Evolutionary conservation across 2,888 invertebrate species (phyloP).

Genomic region (Teleiodes luculella): DNA sequence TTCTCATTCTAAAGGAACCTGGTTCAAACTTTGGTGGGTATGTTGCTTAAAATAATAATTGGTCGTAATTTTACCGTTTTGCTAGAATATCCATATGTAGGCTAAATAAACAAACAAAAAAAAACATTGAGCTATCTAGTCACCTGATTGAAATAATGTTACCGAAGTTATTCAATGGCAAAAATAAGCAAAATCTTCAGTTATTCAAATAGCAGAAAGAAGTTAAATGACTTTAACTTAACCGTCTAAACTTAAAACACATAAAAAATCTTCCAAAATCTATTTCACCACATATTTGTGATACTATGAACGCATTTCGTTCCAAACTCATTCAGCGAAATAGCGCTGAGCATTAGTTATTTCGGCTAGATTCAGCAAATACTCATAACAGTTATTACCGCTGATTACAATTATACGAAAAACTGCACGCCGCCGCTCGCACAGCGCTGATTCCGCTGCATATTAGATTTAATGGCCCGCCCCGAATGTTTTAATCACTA

Average conservation of each 20-base stretch:
- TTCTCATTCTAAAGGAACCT: too few species aligned
- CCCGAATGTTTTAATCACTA: slow-evolving; percentile 68
- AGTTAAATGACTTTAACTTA: too few species aligned
- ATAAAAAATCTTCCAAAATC: background rate
- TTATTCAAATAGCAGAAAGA: background rate
- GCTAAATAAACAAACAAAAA: too few species aligned
- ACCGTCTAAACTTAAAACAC: background rate
- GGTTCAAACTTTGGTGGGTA: too few species aligned
- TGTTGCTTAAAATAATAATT: too few species aligned
- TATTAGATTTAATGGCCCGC: slow-evolving; percentile 72
- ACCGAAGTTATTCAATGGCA: too few species aligned
- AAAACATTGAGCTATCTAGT: too few species aligned
- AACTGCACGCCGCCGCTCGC: slow-evolving; percentile 44
- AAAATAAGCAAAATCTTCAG: background rate
- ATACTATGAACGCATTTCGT: too few species aligned
- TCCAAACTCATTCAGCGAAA: background rate
- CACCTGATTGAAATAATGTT: too few species aligned
- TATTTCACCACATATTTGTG: background rate
- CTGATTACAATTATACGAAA: slow-evolving; percentile 56
- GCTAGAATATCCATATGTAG: too few species aligned
- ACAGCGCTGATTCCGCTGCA: slow-evolving; percentile 61
- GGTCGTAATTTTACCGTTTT: too few species aligned
- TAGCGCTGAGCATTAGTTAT: background rate
- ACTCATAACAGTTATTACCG: slow-evolving; percentile 29
- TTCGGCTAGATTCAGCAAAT: background rate